These are phyloP conservation scores for Hypomesus transpacificus DNA, from an alignment of 2,113 vertebrate species.

Conservation along the genomic window DNA sequence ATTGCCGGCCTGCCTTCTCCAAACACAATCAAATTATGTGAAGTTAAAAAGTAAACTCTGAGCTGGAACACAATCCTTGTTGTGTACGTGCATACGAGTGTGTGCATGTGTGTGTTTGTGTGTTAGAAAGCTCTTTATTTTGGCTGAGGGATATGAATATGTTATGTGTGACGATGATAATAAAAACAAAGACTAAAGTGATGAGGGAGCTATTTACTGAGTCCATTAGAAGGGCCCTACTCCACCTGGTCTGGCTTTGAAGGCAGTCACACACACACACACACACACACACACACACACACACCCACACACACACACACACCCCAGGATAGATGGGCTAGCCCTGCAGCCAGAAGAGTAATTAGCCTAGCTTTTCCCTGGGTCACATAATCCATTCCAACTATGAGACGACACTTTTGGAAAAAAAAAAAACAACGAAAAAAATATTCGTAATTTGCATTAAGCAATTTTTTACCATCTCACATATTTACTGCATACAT, in stretches of 20 bases:
- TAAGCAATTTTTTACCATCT: too few species aligned
- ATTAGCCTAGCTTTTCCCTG: conserved; percentile 39
- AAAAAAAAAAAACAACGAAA: conserved; percentile 8
- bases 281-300: not conserved
- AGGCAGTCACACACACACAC: conserved; percentile 26
- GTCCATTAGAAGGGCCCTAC: conserved; percentile 62
- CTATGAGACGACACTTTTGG: conserved; percentile 29
- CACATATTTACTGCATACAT: too few species aligned
- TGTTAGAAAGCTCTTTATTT: conserved; percentile 50
- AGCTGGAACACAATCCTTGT: too few species aligned
- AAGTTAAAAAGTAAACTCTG: too few species aligned
- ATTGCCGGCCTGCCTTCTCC: too few species aligned
- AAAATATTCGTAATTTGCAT: too few species aligned
- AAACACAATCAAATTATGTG: too few species aligned
- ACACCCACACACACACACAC: conserved; percentile 7
- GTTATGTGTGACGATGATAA: conserved; percentile 3
- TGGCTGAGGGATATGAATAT: conserved; percentile 14
- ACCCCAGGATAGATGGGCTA: conserved; percentile 28
- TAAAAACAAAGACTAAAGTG: conserved; percentile 43
- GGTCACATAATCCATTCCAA: conserved; percentile 28
- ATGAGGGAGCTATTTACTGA: conserved; percentile 59
- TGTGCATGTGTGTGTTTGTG: conserved; percentile 4
- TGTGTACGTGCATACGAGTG: too few species aligned
- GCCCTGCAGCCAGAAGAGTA: conserved; percentile 39
- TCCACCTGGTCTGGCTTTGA: conserved; percentile 55